Percentiles rank a stretch among this genome's conserved stretches.
Conservation (phyloP, 2,888 invertebrate species). For the Lasioglossum leucozonium region DNA sequence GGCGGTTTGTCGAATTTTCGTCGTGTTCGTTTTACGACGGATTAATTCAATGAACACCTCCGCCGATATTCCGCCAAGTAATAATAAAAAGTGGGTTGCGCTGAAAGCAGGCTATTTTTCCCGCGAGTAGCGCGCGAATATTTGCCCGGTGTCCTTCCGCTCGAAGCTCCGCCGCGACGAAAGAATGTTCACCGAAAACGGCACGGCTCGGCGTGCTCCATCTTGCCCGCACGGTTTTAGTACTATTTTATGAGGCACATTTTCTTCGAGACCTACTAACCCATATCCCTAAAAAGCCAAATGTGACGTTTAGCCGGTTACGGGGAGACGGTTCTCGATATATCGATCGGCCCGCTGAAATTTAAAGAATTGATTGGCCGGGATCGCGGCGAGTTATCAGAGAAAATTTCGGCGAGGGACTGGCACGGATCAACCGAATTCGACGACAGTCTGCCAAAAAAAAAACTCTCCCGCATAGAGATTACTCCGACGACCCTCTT, state of each 20-base stretch:
- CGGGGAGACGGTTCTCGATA: slow-evolving; percentile 8
- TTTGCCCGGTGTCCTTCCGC: not conserved
- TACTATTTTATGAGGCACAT: slow-evolving; percentile 33
- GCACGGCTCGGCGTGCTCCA: not conserved
- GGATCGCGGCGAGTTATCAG: slow-evolving; percentile 17
- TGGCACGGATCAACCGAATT: not conserved
- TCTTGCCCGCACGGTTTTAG: slow-evolving; percentile 9
- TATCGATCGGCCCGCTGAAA: slow-evolving; percentile 22
- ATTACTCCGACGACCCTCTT: not conserved
- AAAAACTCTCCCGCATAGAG: not conserved
- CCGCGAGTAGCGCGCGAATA: slow-evolving; percentile 17
- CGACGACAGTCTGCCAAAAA: not conserved
- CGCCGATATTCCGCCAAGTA: not conserved
- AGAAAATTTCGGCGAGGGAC: not conserved
- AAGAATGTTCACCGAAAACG: not conserved
- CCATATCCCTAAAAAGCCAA: slow-evolving; percentile 52
- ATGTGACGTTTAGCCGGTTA: slow-evolving; percentile 30
- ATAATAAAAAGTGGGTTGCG: not conserved
- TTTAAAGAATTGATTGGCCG: slow-evolving; percentile 40
- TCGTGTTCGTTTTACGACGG: not conserved
- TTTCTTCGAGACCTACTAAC: slow-evolving; percentile 51
- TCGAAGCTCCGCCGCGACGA: not conserved
- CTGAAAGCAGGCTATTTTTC: not conserved
- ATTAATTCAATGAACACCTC: not conserved
- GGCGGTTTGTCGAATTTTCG: not conserved